phyloP scores from a whole-genome alignment of 2,113 vertebrate genomes.

The Telmatochromis sp. region DNA sequence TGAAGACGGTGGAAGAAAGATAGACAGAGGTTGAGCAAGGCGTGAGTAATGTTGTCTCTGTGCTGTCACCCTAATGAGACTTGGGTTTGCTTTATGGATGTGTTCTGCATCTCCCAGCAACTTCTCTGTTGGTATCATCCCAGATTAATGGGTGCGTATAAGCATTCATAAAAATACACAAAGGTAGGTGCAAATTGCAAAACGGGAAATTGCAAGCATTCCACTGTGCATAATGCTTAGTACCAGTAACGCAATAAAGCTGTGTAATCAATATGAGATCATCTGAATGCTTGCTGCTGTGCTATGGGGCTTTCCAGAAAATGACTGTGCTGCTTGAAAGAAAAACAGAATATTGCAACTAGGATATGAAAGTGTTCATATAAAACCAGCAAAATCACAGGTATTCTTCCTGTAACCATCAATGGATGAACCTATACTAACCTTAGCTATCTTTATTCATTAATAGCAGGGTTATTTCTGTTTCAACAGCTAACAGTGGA shows the following conservation, averaged over 20 bases:
- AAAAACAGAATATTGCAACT: neutral
- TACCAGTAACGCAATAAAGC: neutral
- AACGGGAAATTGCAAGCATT: neutral
- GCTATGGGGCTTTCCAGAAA: neutral
- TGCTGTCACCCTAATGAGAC: constrained; percentile 33
- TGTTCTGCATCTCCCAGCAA: neutral
- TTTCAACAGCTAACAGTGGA: neutral
- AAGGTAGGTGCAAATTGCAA: neutral
- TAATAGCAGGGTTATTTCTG: neutral
- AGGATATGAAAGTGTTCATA: neutral
- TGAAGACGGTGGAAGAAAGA: neutral
- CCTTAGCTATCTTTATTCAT: neutral
- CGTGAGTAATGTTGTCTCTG: constrained; percentile 22
- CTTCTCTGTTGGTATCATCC: neutral
- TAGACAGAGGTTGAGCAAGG: neutral
- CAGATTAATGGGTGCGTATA: constrained; percentile 4
- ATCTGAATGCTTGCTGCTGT: neutral
- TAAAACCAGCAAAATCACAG: neutral
- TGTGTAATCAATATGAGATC: neutral
- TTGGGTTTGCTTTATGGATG: constrained; percentile 16
- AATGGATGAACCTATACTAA: neutral
- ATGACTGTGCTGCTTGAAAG: neutral
- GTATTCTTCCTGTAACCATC: neutral
- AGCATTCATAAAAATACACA: neutral
- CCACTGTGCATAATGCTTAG: constrained; percentile 9